phyloP scores from a whole-genome alignment of 2,113 vertebrate genomes.

The Antechinus flavipes region DNA sequence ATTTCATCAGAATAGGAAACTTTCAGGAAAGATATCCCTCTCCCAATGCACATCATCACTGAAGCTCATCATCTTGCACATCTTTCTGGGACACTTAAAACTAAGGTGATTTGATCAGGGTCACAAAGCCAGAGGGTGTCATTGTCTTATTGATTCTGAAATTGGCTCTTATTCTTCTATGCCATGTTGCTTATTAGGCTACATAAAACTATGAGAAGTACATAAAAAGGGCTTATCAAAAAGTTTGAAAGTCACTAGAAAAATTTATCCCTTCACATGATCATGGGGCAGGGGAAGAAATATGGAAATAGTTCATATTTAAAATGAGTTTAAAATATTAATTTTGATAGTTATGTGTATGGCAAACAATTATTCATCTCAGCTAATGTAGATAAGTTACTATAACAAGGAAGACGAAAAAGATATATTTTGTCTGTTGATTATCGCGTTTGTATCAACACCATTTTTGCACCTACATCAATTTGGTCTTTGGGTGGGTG shows the following conservation, averaged over 20 bases:
- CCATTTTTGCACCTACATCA: neutral
- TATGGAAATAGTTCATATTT: neutral
- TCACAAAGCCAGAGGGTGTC: neutral
- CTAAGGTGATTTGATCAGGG: neutral
- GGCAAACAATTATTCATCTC: neutral
- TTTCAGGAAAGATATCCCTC: neutral
- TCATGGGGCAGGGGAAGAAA: neutral
- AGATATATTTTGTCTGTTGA: neutral
- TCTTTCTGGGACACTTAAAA: neutral
- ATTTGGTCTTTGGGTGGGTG: too few species aligned
- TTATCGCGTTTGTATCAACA: neutral
- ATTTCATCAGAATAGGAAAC: neutral
- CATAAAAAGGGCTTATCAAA: neutral
- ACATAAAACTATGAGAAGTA: neutral
- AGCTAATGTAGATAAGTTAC: neutral
- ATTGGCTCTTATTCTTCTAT: neutral
- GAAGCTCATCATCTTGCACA: neutral
- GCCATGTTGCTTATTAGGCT: neutral
- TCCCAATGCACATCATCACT: neutral
- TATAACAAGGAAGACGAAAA: neutral
- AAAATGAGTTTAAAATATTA: neutral
- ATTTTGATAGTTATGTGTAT: neutral
- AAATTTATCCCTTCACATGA: neutral
- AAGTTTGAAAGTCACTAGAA: neutral
- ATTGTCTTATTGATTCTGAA: neutral